Percentiles rank a stretch among this genome's conserved stretches.
These are phyloP conservation scores for Vesta saturnalis DNA, from an alignment of 2,888 invertebrate genomes.

Conservation along the genomic window DNA sequence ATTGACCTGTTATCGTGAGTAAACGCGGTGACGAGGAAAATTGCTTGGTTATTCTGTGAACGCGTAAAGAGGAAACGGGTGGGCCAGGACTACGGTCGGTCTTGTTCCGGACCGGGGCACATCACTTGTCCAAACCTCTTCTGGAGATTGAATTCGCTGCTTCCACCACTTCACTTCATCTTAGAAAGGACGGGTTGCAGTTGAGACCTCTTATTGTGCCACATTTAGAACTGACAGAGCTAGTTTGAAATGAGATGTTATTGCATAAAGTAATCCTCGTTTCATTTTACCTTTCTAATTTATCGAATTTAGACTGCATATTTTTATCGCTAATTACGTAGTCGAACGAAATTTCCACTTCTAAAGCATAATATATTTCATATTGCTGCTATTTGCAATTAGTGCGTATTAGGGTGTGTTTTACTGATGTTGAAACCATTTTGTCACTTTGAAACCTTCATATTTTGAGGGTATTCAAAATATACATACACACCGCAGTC, in stretches of 20 bases:
- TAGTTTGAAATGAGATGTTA: slow-evolving; percentile 24
- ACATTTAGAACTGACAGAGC: slow-evolving; percentile 24
- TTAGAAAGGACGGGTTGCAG: slow-evolving; percentile 42
- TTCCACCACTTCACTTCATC: slow-evolving; percentile 45
- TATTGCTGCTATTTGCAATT: too few species aligned
- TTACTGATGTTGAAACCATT: slow-evolving; percentile 24
- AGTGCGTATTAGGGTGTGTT: background rate
- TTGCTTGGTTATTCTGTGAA: slow-evolving; percentile 53
- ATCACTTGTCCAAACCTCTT: slow-evolving; percentile 50
- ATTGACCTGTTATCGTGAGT: slow-evolving; percentile 53
- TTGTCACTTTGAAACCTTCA: slow-evolving; percentile 29
- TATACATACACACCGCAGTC: slow-evolving; percentile 27
- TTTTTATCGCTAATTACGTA: too few species aligned
- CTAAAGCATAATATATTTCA: too few species aligned
- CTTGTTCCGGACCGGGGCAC: slow-evolving; percentile 49
- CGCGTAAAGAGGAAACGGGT: slow-evolving; percentile 44
- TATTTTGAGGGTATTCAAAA: slow-evolving; percentile 29
- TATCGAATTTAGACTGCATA: too few species aligned
- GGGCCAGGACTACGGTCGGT: slow-evolving; percentile 35
- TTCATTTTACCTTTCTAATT: background rate
- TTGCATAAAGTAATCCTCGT: slow-evolving; percentile 10
- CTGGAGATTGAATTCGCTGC: slow-evolving; percentile 51
- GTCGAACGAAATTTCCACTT: too few species aligned
- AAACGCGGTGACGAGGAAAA: slow-evolving; percentile 54
- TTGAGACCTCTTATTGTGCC: slow-evolving; percentile 38